Base-by-base conservation (phyloP, 2,113 vertebrate species). In the Todiramphus saurophagus region DNA sequence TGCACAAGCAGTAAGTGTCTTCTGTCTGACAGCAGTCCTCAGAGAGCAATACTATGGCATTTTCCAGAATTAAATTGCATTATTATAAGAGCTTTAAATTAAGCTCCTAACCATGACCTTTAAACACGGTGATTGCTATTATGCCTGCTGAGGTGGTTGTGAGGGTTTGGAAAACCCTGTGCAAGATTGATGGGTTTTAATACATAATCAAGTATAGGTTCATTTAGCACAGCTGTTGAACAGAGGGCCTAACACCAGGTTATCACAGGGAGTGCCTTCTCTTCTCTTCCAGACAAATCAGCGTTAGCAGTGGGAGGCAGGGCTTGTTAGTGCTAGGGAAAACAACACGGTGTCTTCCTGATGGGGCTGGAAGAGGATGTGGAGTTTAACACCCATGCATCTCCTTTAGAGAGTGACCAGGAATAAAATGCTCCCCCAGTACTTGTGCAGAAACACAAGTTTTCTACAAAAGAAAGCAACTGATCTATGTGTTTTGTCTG, bases 51-150 rank as follows among this genome's bases (percentile, higher is more conserved):
- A 73, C 44, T 72, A 35, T 72, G 55, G 69, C 82, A 93, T 96
- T 97, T 97, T 90, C 83, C 51, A 92, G 89, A 94, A 87, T 95
- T 95, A 97, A 97, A 96, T 96, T 93, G 84, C 91, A 94, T 76
- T 89, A 94, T 91, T 96, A 75, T 86, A 90, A 87, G 83, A 93
- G 80, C 83, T 97, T 96, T 96, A 97, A 94, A 96, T 97, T 95
- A 97, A 94, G 77, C 66, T 95, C 86, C 83, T 97, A 89, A 82
- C 94, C 53, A 37, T 98, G 96, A 98, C 97, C 96, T 98, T 96
- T 96, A 93, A 85, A 75, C 62, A 70, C 11, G 5, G 82, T 92
- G 95, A 95, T 97, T 97, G 90, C 87, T 95, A 94, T 96, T 95
- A 96, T 91, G 88, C 85, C 97, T 96, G 95, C 95, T 97, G 94